Base-by-base conservation (phyloP, 2,113 vertebrate species). In the Tor tambroides region DNA sequence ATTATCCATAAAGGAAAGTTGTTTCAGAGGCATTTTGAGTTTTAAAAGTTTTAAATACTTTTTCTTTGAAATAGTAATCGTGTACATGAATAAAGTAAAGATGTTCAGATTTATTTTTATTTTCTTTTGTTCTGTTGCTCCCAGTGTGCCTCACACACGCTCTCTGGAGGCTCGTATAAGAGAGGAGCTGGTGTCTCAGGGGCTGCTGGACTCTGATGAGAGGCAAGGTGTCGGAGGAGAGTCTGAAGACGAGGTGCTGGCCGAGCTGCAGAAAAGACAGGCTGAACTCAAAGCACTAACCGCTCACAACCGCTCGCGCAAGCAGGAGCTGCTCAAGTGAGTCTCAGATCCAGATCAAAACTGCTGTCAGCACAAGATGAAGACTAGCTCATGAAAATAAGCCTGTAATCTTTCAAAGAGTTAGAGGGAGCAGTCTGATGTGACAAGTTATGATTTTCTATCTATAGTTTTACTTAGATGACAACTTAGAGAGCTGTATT, bases 151-250 rank as follows among this genome's bases (percentile, higher is more conserved):
- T 0, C 98, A 99, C 90, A 99, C 98, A 1, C 98, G 98, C 79
- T 99, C 98, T 0, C 92, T 99, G 88, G 98, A 99, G 91, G 97
- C 96, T 2, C 96, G 98, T 51, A 98, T 99, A 92, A 99, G 98
- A 91, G 98, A 99, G 92, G 98, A 99, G 93, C 94, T 99, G 91
- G 96, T 99, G 0, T 96, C 98, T 14, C 98, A 99, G 92, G 98
- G 98, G 26, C 92, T 99, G 83, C 94, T 99, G 92, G 98, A 99
- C 88, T 97, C 97, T 0, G 98, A 99, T 89, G 98, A 99, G 91
- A 94, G 97, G 7, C 97, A 97, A 0, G 96, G 97, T 0, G 96
- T 96, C 0, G 96, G 97, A 0, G 98, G 98, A 76, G 98, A 99
- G 92, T 97, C 97, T 0, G 98, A 99, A 92, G 98, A 99, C 0